Base-by-base conservation (phyloP, 2,888 invertebrate genomes). In the Phytoseiulus persimilis region DNA sequence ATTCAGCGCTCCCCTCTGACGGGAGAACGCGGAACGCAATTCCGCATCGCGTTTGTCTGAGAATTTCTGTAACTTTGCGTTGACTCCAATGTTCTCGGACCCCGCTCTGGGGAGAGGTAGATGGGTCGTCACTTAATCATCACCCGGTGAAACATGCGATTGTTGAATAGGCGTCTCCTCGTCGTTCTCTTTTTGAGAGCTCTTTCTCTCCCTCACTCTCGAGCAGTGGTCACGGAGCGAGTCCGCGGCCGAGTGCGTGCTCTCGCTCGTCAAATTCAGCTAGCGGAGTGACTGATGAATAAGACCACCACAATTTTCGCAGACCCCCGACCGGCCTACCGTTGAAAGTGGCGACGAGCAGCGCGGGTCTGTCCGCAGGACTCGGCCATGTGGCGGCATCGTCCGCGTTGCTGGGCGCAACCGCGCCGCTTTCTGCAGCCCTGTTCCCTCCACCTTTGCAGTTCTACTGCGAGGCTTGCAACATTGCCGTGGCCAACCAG, bases 271-370 rank as follows among this genome's bases (percentile, higher is more conserved):
- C 23, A 28, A 14, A 28, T 65, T 65, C 65, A 28, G 14, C 65
- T 18, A 65, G 18, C 65, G 18, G 65, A 28, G 18, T 65, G 18
- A 65, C 65, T 65, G 18, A 65, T 65, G 65, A 65, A 65, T 18
- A 65, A 65, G 18, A 65, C 65, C 65, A 65, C 65, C 14, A 65
- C 65, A 65, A 6, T 32, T 39, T 33, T 39, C n/a, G 31, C 87
- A 87, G 87, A 87, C 87, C 87, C 5, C 87, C 87, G 14, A 87
- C 87, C n/a, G 87, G 87, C 32, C 39, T 87, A 31, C 87, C 87
- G n/a, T 32, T 87, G 45, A 87, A 87, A 87, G 33, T 87, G 32
- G 87, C 87, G 14, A 87, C 87, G 33, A 87, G 87, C 45, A n/a
- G 39, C n/a, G 31, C 32, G 6, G 32, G 39, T 14, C n/a, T 45